These are phyloP conservation scores for Strix aluco DNA, from an alignment of 2,113 vertebrate genomes.

Conservation along the genomic window DNA sequence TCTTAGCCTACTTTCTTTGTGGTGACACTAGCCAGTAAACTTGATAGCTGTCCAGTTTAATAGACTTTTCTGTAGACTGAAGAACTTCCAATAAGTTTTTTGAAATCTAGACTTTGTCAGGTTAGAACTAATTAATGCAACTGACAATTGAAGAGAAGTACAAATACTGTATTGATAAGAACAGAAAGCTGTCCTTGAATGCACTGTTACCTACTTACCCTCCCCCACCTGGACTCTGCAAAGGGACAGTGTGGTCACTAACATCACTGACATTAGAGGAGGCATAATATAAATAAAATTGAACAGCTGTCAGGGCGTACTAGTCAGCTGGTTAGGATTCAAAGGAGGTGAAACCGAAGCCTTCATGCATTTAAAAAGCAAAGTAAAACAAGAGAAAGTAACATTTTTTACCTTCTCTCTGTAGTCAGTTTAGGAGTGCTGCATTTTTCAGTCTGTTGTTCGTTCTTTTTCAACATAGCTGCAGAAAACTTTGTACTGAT, in stretches of 20 bases:
- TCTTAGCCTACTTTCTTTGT: background rate
- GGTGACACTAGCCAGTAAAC: background rate
- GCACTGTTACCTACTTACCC: background rate
- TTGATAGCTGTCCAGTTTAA: background rate
- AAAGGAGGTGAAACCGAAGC: conserved; percentile 26
- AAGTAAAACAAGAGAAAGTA: background rate
- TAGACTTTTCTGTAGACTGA: background rate
- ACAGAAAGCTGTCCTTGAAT: background rate
- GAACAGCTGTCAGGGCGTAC: conserved; percentile 77
- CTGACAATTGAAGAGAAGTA: background rate
- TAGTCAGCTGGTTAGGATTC: conserved; percentile 45
- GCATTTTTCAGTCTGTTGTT: background rate
- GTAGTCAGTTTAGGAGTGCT: background rate
- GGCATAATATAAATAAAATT: conserved; percentile 71
- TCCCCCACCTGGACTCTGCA: background rate
- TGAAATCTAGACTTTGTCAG: background rate
- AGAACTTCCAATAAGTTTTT: background rate
- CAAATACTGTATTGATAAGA: background rate
- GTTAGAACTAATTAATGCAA: background rate
- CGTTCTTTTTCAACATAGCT: background rate
- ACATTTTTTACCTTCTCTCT: background rate
- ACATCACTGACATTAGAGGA: conserved; percentile 75
- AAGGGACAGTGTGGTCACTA: conserved; percentile 4
- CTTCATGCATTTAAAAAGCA: background rate
- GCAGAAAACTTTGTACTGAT: background rate